Evolutionary conservation across 2,113 vertebrate species (phyloP).

Genomic region (Otolemur garnettii): DNA sequence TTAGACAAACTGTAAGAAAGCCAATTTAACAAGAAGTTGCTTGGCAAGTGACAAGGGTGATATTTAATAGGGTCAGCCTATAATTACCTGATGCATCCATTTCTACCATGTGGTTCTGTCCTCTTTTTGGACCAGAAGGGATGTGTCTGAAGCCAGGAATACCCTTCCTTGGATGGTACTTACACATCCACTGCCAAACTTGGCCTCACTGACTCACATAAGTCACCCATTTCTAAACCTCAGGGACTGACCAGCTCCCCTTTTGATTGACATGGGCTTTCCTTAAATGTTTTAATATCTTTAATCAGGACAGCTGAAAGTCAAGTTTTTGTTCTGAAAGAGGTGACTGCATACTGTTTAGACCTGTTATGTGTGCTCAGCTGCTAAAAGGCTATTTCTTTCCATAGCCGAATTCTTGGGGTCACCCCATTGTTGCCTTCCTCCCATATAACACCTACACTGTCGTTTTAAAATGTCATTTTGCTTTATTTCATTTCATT

Average conservation of each 20-base stretch:
- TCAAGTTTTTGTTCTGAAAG: neutral
- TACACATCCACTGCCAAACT: neutral
- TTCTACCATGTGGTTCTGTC: neutral
- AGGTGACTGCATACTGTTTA: neutral
- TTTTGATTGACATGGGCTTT: neutral
- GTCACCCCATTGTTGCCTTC: neutral
- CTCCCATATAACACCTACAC: neutral
- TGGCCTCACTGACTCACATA: neutral
- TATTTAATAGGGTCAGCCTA: neutral
- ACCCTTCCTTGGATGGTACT: neutral
- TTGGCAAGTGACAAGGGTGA: neutral
- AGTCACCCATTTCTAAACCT: neutral
- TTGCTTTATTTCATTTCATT: slow-evolving; percentile 59
- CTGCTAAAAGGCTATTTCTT: neutral
- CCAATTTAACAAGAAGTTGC: slow-evolving; percentile 50
- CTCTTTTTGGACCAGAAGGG: neutral
- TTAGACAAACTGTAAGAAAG: slow-evolving; percentile 54
- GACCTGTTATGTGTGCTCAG: neutral
- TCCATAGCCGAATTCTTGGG: neutral
- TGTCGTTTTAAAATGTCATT: slow-evolving; percentile 46
- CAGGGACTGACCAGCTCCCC: neutral
- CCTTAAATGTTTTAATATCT: neutral
- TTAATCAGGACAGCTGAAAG: neutral
- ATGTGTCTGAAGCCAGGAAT: neutral
- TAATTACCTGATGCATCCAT: neutral